Conservation (phyloP, 2,888 invertebrate genomes). For the Leucophenga montana region DNA sequence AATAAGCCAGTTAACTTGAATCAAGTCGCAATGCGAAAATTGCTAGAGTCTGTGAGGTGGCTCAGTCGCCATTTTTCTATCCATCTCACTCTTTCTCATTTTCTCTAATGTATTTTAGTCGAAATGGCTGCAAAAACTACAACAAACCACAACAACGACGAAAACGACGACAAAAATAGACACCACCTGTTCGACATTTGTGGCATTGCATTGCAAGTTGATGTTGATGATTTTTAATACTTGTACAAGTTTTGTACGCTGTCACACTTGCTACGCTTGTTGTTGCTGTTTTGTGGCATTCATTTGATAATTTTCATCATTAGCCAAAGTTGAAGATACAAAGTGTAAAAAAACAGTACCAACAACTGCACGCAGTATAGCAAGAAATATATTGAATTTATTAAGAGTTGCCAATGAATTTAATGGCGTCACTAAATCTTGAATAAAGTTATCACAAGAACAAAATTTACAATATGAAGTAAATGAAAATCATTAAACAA, state of each 20-base stretch:
- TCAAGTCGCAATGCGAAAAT: conserved; percentile 19
- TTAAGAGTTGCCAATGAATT: conserved; percentile 46
- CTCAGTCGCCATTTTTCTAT: conserved; percentile 21
- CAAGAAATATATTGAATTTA: conserved; percentile 44
- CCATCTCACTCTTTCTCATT: neutral
- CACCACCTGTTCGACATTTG: conserved; percentile 25
- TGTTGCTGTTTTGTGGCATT: conserved; percentile 26
- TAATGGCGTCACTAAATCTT: conserved; percentile 53
- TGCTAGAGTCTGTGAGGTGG: conserved; percentile 41
- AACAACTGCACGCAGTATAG: conserved; percentile 26
- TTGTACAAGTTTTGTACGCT: neutral
- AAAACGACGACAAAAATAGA: conserved; percentile 9
- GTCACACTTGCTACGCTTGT: conserved; percentile 17
- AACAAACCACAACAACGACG: no score
- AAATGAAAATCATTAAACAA: neutral
- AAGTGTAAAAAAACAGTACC: conserved; percentile 15
- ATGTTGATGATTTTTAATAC: neutral
- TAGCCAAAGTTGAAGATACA: conserved; percentile 35
- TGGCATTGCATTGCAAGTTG: conserved; percentile 6
- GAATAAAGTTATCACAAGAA: conserved; percentile 26
- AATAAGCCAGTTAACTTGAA: neutral
- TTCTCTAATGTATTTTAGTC: neutral
- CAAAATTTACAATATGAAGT: conserved; percentile 4
- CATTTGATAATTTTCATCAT: conserved; percentile 50
- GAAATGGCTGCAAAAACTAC: conserved; percentile 11